phyloP scores from a whole-genome alignment of 1,140 invertebrate species.

The Cydia fagiglandana region DNA sequence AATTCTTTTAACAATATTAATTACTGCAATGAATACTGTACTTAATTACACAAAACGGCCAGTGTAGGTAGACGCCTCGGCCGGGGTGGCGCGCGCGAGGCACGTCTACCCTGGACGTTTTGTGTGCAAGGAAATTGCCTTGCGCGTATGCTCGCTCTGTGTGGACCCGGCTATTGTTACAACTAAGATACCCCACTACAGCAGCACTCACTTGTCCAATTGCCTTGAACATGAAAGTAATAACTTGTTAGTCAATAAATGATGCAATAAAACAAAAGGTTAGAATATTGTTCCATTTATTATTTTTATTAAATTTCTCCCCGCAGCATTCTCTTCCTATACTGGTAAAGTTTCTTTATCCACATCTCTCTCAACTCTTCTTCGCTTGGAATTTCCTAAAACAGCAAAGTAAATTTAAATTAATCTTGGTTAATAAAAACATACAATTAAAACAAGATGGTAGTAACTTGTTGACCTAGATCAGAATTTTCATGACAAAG shows the following conservation, averaged over 20 bases:
- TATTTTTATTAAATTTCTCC: slow-evolving; percentile 59
- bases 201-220: too few relatives aligned
- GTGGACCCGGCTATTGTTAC: too few relatives aligned
- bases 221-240: not conserved
- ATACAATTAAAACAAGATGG: too few relatives aligned
- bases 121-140: too few relatives aligned
- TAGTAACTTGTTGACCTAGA: too few relatives aligned
- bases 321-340: slow-evolving; percentile 73
- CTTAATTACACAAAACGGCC: too few relatives aligned
- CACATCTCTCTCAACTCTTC: slow-evolving; percentile 75
- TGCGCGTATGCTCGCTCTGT: too few relatives aligned
- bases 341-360: slow-evolving; percentile 75
- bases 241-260: not conserved
- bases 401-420: not conserved
- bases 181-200: not conserved
- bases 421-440: not conserved
- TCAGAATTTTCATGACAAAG: too few relatives aligned
- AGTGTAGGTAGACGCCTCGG: too few relatives aligned
- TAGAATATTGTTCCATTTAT: slow-evolving; percentile 17
- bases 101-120: too few relatives aligned
- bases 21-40: too few relatives aligned
- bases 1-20: not conserved
- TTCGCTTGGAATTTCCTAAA: slow-evolving; percentile 70
- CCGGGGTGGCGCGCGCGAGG: too few relatives aligned
- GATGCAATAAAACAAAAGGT: slow-evolving; percentile 18